Base-by-base conservation (phyloP, 2,113 vertebrate species). In the Sander lucioperca region DNA sequence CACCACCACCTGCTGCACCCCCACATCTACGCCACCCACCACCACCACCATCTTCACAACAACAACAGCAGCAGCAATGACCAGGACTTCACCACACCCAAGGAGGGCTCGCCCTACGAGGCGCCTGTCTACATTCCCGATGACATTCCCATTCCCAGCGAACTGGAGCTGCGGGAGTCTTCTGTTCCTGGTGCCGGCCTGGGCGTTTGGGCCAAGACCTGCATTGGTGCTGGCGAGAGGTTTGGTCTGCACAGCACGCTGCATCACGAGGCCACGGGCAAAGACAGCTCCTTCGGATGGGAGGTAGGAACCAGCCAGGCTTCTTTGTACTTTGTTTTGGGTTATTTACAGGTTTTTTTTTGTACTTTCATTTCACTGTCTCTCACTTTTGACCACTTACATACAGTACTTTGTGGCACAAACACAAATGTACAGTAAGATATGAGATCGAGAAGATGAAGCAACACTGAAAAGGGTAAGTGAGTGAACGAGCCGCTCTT, bases 51-150 rank as follows among this genome's bases (percentile, higher is more conserved):
- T 76, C 86, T 82, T 43, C 83, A 62, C 71, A 84, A 91, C 89
- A 93, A 89, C 82, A 92, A 88, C 88, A 92, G 90, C 91, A 93
- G 90, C 89, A 92, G 90, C 85, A 92, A 92, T 33, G 92, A 94
- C 69, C 97, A 99, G 94, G 97, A 97, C 96, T 98, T 98, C 96
- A 98, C 97, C 95, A 99, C 97, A 72, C 97, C 98, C 91, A 99
- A 99, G 94, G 98, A 99, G 93, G 98, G 97, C 87, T 99, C 98
- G n/a, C 98, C 97, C 18, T 99, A 99, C 3, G 98, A 99, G 94
- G 97, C 97, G 63, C 97, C 98, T 0, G 98, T 99, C 96, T 99
- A 99, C 97, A 99, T 99, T 96, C 98, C 98, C 0, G 98, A 99
- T 51, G 98, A 99, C 96, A 99, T 99, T 96, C 98, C 98, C 83